Evolutionary conservation across 2,113 vertebrate genomes (phyloP), one percentile per base, ranked within the genome.

Genomic region (Tupaia tana): DNA sequence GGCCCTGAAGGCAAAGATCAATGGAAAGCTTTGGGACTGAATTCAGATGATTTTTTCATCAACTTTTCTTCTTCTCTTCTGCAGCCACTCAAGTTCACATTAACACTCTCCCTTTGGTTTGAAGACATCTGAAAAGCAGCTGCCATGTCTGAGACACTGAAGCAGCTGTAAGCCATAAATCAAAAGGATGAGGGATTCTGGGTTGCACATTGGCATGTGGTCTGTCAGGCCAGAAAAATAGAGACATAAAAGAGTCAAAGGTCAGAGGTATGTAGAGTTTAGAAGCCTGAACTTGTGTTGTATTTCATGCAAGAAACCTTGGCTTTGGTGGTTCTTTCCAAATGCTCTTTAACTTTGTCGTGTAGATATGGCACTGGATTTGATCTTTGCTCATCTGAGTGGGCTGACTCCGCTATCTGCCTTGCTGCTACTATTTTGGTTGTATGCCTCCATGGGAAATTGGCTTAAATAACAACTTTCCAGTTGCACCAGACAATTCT

Each of bases 131-230:
- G 98, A 99, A 98, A 98, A 98, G 98, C 99, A 99, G 99, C 99
- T 99, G 99, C 98, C 98, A 98, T 94, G 97, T 96, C 98, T 97
- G 98, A 98, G 98, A 98, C 98, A 95, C 97, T 95, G 29, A 84
- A 98, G 98, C 99, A 99, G 99, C 99, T 99, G 99, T 99, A 98
- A 98, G 95, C 97, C 98, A 98, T 99, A 99, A 99, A 99, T 99
- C 99, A 99, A 12, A 9, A 71, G 75, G 90, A 97, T 97, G 98
- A 98, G 98, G 98, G 99, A 99, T 99, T 99, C 98, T 98, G 98
- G 98, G 95, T 97, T 98, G 97, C 97, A 98, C 69, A 16, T 98
- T 99, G 99, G 99, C 99, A 99, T 99, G 98, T 98, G 98, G 98
- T 99, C 98, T 99, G 99, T 99, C 99, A 99, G 99, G 98, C 98